Conservation (phyloP, 2,113 vertebrate genomes). For the Acrocephalus arundinaceus region DNA sequence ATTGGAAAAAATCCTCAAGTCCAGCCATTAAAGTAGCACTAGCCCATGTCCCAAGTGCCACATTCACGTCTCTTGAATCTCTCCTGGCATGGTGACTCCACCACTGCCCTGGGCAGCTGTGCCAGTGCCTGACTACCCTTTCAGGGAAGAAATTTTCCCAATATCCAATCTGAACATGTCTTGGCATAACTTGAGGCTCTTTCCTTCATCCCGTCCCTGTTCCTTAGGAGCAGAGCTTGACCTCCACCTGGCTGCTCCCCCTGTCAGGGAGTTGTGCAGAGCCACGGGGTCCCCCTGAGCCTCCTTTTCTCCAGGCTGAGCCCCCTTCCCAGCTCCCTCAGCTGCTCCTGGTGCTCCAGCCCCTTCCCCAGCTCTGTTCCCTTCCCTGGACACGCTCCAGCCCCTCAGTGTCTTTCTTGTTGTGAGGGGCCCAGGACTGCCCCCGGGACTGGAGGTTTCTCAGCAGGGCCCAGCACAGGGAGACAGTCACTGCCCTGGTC, state of each 20-base stretch:
- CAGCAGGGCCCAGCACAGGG: not conserved
- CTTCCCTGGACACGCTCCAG: not conserved
- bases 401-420: not conserved
- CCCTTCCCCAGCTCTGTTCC: not conserved
- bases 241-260: rapidly evolving
- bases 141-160: not conserved
- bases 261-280: not conserved
- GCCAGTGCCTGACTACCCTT: not conserved
- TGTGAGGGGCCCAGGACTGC: not conserved
- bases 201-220: not conserved
- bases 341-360: rapidly evolving
- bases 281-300: not conserved
- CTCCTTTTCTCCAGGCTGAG: not conserved
- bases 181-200: not conserved
- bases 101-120: not conserved
- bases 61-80: not conserved
- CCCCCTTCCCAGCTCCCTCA: not conserved
- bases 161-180: not conserved
- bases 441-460: not conserved
- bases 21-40: not conserved
- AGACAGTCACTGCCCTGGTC: not conserved
- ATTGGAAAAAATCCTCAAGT: not conserved
- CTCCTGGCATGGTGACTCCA: not conserved
- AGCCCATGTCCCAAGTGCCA: not conserved
- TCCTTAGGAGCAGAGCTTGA: rapidly evolving